Base-by-base conservation (phyloP, 2,797 vertebrate species). In the Melopsittacus undulatus region DNA sequence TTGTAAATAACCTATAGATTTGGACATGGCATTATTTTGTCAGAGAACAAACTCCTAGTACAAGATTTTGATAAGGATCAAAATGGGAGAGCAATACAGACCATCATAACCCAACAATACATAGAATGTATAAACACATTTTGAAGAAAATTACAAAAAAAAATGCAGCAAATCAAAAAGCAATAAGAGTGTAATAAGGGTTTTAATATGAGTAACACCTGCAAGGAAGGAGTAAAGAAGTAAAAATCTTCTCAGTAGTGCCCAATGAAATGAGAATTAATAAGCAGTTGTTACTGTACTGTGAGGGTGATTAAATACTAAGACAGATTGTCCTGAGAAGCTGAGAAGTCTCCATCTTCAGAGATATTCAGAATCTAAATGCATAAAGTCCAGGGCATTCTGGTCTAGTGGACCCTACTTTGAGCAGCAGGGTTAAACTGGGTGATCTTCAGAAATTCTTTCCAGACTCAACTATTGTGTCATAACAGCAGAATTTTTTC, bases 151-250 rank as follows among this genome's bases (percentile, higher is more conserved):
- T 18, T 2, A 68, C 26, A 61, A 79, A 82, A 82, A 82, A 93
- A 59, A 0, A 56, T 5, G 4, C 70, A 67, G 11, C 21, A 59
- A 63, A 40, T 49, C 0, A 17, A 70, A 92, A 45, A 59, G 13
- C 2, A 0, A 23, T 6, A 0, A 0, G 13, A 36, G 9, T 11
- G 5, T 7, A 64, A 1, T 24, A 23, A 22, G 30, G 42, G 3
- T 42, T 85, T 93, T 51, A 54, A 34, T 32, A 27, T 13, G 3
- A 75, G 22, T 24, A 74, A 34, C 16, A 32, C 10, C 5, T 16
- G 21, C 45, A 74, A 3, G 10, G 30, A 84, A 13, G 13, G 4
- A 77, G 5, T 7, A 77, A 87, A 59, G 42, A 13, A 63, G 5
- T 12, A 54, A 74, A 48, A 12, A 2, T 43, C 56, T 32, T 64